Evolutionary conservation across 2,113 vertebrate species (phyloP), one percentile per base, ranked within the genome.

Genomic region (Hippolais icterina): DNA sequence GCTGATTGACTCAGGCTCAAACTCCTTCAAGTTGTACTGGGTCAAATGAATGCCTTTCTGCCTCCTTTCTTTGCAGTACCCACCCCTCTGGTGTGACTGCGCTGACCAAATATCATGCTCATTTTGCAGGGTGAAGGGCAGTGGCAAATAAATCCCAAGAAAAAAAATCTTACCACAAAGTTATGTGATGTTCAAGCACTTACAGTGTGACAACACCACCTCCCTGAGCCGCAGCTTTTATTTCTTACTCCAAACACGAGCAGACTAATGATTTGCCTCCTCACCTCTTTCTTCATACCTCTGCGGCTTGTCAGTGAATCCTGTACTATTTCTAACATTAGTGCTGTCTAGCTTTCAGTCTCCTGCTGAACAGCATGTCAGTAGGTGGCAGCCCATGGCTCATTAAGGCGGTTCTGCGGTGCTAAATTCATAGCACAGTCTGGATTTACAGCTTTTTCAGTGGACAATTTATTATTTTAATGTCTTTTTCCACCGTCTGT

Each of bases 401-500:
- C 94, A 95, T 97, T 97, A 96, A 94, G 86, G 91, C 78, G 46
- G 87, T 87, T 94, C 93, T 91, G 53, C 1, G 0, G 49, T 83
- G 65, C 65, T 91, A 82, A 89, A 96, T 79, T 95, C 87, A 69
- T 68, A 94, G 72, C 61, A 72, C 35, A 81, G 53, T 50, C 65
- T 91, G 81, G 87, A 96, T 96, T 96, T 96, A 95, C 74, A 87
- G 84, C 74, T 92, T 91, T 95, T 94, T 92, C 86, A 83, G 91
- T 69, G 78, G 89, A 93, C 89, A 60, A 91, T 97, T 94, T 94
- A 82, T 94, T 96, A 96, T 95, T 96, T 87, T 94, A 96, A 97
- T 95, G 74, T 25, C 33, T 95, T 97, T 96, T 94, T 82, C 84
- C 84, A 79, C 65, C 5, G 10, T 82, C 89, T 91, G 83, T 95